phyloP scores from a whole-genome alignment of 92 coral and sea anemone species.

The Parazoanthus swiftii region DNA sequence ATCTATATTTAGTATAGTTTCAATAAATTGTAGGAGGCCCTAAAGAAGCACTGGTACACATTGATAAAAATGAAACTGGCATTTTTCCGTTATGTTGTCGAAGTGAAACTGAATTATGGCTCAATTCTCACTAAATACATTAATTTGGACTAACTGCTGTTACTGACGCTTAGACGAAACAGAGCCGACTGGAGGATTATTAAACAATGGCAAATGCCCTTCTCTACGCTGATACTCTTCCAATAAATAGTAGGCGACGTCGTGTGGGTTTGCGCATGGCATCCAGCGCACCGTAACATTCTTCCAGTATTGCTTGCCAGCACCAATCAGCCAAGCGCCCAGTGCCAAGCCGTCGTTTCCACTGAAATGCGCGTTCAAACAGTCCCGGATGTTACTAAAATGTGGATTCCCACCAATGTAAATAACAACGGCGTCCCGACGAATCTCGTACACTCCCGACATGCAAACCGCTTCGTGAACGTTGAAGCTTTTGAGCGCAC shows the following conservation, averaged over 20 bases:
- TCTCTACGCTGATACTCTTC: constrained; percentile 83
- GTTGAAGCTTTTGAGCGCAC: constrained; percentile 92
- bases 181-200: constrained; percentile 66
- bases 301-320: constrained; percentile 79
- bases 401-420: constrained; percentile 99
- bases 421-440: constrained; percentile 65
- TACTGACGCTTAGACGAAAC: background rate
- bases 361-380: constrained; percentile 97
- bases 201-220: constrained; percentile 84
- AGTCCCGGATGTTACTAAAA: constrained; percentile 97
- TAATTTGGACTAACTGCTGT: background rate
- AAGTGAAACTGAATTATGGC: background rate
- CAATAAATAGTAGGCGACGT: constrained; percentile 89
- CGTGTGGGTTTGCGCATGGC: constrained; percentile 90
- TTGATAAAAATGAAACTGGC: background rate
- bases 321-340: constrained; percentile 86
- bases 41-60: background rate
- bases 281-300: constrained; percentile 86
- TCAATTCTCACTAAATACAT: no score
- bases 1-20: no score
- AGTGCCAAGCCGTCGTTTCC: constrained; percentile 98
- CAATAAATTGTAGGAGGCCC: no score
- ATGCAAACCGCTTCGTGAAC: constrained; percentile 85
- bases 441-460: constrained; percentile 97
- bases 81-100: background rate